A percentile compares a stretch with the other conserved stretches of the same genome.
phyloP scores from a whole-genome alignment of 2,797 vertebrate genomes.

The Mormyrus proboscirostris region DNA sequence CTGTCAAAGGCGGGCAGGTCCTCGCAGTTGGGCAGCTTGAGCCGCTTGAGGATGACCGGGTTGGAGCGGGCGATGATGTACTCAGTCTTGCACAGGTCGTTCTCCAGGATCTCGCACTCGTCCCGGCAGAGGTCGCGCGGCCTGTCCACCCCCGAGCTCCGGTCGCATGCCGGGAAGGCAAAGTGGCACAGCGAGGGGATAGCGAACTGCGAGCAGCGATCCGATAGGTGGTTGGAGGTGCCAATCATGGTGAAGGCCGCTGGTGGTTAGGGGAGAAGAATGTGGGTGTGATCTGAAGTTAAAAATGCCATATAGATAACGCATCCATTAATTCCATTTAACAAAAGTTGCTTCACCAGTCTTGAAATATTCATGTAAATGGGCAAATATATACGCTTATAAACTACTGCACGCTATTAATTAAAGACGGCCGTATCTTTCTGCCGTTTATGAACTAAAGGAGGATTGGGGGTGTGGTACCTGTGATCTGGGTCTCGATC shows the following conservation, averaged over 20 bases:
- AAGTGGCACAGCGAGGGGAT: slow-evolving; percentile 97
- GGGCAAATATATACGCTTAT: neutral
- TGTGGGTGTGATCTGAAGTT: neutral
- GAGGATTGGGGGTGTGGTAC: slow-evolving; percentile 48
- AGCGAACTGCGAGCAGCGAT: slow-evolving; percentile 94
- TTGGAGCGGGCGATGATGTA: slow-evolving; percentile 97
- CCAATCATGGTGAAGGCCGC: slow-evolving; percentile 99
- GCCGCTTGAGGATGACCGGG: slow-evolving; percentile 87
- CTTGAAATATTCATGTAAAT: neutral
- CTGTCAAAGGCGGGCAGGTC: slow-evolving; percentile 84
- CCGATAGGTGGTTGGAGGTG: slow-evolving; percentile 91
- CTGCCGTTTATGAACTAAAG: neutral
- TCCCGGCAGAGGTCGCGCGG: slow-evolving; percentile 90
- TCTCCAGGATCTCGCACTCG: slow-evolving; percentile 96
- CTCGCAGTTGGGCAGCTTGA: slow-evolving; percentile 94
- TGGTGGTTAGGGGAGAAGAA: slow-evolving; percentile 47
- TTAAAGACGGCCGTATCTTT: neutral
- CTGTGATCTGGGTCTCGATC: slow-evolving; percentile 97
- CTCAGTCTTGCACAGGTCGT: slow-evolving; percentile 92
- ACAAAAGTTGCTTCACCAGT: neutral
- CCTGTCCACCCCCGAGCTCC: slow-evolving; percentile 70
- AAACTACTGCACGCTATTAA: neutral
- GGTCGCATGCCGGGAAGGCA: slow-evolving; percentile 91
- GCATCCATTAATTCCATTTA: neutral
- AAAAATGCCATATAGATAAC: neutral